phyloP scores from a whole-genome alignment of 64 coral and sea anemone species.

The Catalaphyllia jardinei region DNA sequence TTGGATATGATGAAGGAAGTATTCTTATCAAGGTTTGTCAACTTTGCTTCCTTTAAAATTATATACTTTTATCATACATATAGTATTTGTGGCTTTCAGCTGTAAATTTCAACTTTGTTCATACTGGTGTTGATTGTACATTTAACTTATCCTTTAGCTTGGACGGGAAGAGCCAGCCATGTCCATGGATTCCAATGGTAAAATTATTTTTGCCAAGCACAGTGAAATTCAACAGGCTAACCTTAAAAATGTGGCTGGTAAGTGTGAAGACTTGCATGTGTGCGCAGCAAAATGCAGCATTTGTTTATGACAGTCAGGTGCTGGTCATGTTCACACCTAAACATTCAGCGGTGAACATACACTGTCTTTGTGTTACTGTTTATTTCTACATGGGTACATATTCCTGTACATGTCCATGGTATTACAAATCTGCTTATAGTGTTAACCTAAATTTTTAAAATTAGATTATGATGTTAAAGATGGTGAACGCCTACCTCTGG shows the following conservation, averaged over 20 bases:
- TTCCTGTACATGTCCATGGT: too few relatives aligned
- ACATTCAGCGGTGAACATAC: neutral
- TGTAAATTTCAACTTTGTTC: too few relatives aligned
- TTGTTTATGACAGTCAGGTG: neutral
- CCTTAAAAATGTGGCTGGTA: conserved; percentile 91
- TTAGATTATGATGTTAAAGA: conserved; percentile 94
- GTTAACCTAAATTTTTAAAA: neutral
- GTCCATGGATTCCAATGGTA: conserved; percentile 99
- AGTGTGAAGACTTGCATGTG: conserved; percentile 1
- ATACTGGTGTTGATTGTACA: neutral
- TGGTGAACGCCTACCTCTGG: conserved; percentile 86
- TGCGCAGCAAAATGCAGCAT: neutral
- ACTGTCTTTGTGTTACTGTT: too few relatives aligned
- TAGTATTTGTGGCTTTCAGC: neutral
- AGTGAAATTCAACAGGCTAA: conserved; percentile 98
- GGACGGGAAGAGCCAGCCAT: conserved; percentile 95
- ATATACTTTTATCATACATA: neutral
- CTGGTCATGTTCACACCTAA: too few relatives aligned
- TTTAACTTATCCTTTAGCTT: conserved; percentile 66
- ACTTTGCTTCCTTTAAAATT: neutral
- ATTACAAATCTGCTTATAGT: too few relatives aligned
- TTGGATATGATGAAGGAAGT: conserved; percentile 99
- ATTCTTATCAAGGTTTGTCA: conserved; percentile 92
- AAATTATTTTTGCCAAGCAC: conserved; percentile 98
- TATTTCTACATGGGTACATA: too few relatives aligned